phyloP scores from a whole-genome alignment of 2,888 invertebrate genomes.

The Cerceris ruficornis region DNA sequence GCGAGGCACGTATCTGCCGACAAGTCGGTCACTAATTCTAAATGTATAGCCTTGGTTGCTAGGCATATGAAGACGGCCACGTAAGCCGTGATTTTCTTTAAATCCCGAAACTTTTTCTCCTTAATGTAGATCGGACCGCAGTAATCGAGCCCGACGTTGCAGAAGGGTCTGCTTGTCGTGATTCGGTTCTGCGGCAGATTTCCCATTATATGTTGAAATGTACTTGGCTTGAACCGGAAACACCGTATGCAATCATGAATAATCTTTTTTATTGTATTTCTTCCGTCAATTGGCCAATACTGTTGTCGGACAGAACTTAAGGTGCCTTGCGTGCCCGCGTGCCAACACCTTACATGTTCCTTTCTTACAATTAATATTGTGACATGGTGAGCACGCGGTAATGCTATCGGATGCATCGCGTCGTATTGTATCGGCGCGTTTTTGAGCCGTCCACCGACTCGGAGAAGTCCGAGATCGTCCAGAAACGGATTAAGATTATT shows the following conservation, averaged over 20 bases:
- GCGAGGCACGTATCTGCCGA: slow-evolving; percentile 4
- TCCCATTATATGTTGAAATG: slow-evolving; percentile 18
- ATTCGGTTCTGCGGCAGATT: slow-evolving; percentile 24
- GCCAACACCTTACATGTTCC: slow-evolving; percentile 1
- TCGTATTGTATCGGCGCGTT: background rate
- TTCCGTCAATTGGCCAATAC: slow-evolving; percentile 19
- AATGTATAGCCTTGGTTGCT: slow-evolving; percentile 12
- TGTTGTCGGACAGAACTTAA: background rate
- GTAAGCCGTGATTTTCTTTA: slow-evolving; percentile 3
- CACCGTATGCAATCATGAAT: slow-evolving; percentile 14
- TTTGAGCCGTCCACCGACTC: slow-evolving; percentile 25
- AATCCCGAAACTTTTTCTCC: background rate
- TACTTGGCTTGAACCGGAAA: background rate
- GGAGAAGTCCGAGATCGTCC: background rate
- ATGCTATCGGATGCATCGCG: slow-evolving; percentile 6
- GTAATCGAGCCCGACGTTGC: slow-evolving; percentile 25
- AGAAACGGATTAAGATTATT: too few relatives aligned
- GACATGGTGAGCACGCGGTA: background rate
- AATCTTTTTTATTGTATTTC: background rate
- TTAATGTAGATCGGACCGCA: slow-evolving; percentile 37
- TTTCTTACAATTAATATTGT: slow-evolving; percentile 5
- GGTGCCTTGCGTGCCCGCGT: slow-evolving; percentile 7
- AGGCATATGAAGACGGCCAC: slow-evolving; percentile 13
- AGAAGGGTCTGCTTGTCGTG: slow-evolving; percentile 18
- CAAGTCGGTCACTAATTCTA: slow-evolving; percentile 11